phyloP scores from a whole-genome alignment of 2,888 invertebrate genomes.

The Oscheius sp. region DNA sequence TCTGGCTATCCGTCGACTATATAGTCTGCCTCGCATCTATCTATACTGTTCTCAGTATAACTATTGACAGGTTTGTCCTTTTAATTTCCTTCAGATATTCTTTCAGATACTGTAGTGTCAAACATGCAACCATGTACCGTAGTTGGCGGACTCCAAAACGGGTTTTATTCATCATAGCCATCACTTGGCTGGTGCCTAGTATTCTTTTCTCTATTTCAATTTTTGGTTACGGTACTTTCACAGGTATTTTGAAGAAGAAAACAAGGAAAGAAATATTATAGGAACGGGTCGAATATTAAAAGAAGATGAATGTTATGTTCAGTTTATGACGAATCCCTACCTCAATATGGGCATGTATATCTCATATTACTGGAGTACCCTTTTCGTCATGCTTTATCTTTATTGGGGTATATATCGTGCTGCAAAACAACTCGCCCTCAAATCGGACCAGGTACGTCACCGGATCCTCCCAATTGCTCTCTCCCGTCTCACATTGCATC shows the following conservation, averaged over 20 bases:
- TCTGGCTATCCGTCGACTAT: constrained; percentile 98
- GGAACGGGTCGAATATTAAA: constrained; percentile 74
- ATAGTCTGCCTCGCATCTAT: constrained; percentile 96
- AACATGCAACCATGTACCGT: constrained; percentile 94
- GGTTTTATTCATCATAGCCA: constrained; percentile 66
- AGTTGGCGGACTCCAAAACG: constrained; percentile 79
- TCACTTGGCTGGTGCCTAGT: constrained; percentile 79
- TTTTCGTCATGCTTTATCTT: constrained; percentile 90
- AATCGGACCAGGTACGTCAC: constrained; percentile 57
- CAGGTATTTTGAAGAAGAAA: too few relatives aligned
- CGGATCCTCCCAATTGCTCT: too few relatives aligned
- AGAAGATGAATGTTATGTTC: constrained; percentile 67
- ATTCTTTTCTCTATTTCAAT: constrained; percentile 95
- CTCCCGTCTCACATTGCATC: background rate
- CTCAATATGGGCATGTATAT: constrained; percentile 83
- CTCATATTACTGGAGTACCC: constrained; percentile 92
- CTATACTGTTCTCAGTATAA: constrained; percentile 97
- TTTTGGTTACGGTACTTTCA: constrained; percentile 98
- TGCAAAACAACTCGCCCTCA: constrained; percentile 66
- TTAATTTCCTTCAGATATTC: background rate
- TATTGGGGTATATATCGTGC: constrained; percentile 79
- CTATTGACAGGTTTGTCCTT: constrained; percentile 83
- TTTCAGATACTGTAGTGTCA: constrained; percentile 87
- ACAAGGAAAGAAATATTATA: constrained; percentile 72
- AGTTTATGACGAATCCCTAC: constrained; percentile 94